Conservation (phyloP, 2,797 vertebrate genomes). For the Triplophysa yarkandensis region DNA sequence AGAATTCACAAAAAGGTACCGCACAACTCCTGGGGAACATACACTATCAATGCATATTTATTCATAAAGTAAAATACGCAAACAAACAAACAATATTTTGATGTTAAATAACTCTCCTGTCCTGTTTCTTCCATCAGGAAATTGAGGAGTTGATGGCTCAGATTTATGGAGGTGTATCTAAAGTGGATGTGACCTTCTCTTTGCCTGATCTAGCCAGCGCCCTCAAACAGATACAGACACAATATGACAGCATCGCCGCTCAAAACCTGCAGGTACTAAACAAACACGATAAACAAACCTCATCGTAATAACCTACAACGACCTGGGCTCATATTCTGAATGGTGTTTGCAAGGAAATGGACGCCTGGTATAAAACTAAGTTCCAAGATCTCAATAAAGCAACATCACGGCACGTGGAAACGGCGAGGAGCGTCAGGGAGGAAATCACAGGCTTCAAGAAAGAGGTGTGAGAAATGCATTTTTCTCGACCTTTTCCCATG, state of each 20-base stretch:
- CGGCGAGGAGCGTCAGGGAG: conserved; percentile 73
- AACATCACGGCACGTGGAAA: conserved; percentile 74
- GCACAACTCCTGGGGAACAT: too few species aligned
- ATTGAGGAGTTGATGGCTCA: conserved; percentile 80
- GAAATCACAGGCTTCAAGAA: conserved; percentile 74
- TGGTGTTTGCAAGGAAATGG: conserved; percentile 72
- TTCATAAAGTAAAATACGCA: not conserved
- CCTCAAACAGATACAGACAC: conserved; percentile 81
- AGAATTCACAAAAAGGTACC: conserved; percentile 71
- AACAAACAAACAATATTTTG: not conserved
- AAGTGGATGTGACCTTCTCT: conserved; percentile 72
- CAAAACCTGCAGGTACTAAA: conserved; percentile 83
- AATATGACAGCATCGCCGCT: conserved; percentile 82
- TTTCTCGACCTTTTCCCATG: not conserved
- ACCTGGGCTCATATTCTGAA: not conserved
- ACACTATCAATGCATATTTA: not conserved
- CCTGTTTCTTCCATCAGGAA: conserved; percentile 66
- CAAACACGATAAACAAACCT: not conserved
- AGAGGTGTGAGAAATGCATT: conserved; percentile 70
- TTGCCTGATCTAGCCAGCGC: conserved; percentile 80
- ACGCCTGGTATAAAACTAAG: conserved; percentile 77
- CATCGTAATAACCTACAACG: not conserved
- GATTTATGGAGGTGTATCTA: conserved; percentile 70
- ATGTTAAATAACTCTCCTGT: not conserved
- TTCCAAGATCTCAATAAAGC: conserved; percentile 79